Conservation (phyloP, 1,140 invertebrate species). For the Diorhabda elongata region DNA sequence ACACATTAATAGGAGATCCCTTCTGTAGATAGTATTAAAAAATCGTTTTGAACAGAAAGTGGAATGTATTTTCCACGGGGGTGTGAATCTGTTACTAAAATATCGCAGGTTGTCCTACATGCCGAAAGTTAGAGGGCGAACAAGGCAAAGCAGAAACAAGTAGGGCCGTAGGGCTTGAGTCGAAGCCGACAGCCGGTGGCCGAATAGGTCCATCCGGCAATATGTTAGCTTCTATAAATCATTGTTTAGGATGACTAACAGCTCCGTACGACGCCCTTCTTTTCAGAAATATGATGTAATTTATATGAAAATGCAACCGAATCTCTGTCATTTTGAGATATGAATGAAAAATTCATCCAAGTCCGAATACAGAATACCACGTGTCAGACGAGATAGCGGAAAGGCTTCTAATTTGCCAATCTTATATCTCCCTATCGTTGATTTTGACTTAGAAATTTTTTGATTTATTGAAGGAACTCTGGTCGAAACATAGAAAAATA, state of each 20-base stretch:
- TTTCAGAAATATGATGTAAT: constrained; percentile 65
- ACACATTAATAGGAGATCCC: neutral
- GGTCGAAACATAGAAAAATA: constrained; percentile 10
- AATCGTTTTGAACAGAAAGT: constrained; percentile 8
- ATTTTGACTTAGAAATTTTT: constrained; percentile 30
- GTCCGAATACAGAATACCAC: constrained; percentile 30
- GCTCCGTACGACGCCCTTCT: constrained; percentile 46
- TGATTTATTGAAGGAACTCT: constrained; percentile 22
- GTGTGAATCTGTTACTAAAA: constrained; percentile 17
- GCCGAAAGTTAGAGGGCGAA: constrained; percentile 2
- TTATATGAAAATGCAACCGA: constrained; percentile 64
- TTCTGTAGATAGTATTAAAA: constrained; percentile 14
- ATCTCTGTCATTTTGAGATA: constrained; percentile 63
- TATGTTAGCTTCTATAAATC: constrained; percentile 49
- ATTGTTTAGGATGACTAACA: constrained; percentile 49
- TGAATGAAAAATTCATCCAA: constrained; percentile 55
- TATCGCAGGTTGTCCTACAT: constrained; percentile 17
- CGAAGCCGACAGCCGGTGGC: constrained; percentile 17
- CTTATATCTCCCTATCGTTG: constrained; percentile 37
- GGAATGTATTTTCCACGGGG: constrained; percentile 12
- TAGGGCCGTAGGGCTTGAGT: neutral
- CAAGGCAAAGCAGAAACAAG: neutral
- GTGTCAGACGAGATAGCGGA: constrained; percentile 31
- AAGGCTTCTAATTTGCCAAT: constrained; percentile 34
- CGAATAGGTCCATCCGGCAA: constrained; percentile 36